Conservation (phyloP, 2,888 invertebrate genomes). For the Lasioglossum vierecki region DNA sequence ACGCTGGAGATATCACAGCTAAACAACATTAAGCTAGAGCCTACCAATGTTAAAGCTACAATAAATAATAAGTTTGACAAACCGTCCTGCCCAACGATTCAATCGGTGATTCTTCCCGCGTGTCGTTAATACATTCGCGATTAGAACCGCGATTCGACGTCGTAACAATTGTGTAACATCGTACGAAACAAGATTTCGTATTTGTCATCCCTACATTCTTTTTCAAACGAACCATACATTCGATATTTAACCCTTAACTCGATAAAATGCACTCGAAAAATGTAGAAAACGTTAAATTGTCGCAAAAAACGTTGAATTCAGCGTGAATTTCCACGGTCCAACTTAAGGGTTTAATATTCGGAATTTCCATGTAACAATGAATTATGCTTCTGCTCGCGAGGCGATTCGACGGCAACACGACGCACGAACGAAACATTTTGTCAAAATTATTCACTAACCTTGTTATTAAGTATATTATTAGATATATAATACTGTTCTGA, state of each 20-base stretch:
- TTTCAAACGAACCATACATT: not conserved
- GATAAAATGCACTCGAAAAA: not conserved
- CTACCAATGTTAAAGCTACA: slow-evolving; percentile 77
- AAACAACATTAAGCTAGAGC: slow-evolving; percentile 78
- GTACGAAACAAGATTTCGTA: not conserved
- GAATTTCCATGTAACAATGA: too few relatives aligned
- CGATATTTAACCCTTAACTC: not conserved
- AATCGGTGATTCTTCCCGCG: slow-evolving; percentile 32
- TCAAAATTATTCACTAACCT: slow-evolving; percentile 49
- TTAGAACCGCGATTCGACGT: not conserved
- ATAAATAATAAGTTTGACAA: slow-evolving; percentile 77
- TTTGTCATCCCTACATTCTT: not conserved
- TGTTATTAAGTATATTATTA: slow-evolving; percentile 63
- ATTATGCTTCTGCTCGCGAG: not conserved
- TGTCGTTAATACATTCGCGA: not conserved
- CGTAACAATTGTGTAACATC: not conserved
- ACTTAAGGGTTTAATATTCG: not conserved
- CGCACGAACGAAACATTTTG: slow-evolving; percentile 18
- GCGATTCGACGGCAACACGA: slow-evolving; percentile 20
- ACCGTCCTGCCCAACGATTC: slow-evolving; percentile 41
- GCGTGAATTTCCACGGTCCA: not conserved
- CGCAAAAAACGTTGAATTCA: not conserved
- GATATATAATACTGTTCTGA: slow-evolving; percentile 79
- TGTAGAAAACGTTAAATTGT: not conserved
- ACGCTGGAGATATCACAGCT: slow-evolving; percentile 83